A percentile compares a stretch with the other conserved stretches of the same genome.
phyloP scores from a whole-genome alignment of 2,797 vertebrate genomes.

The Anolis apletophallus region DNA sequence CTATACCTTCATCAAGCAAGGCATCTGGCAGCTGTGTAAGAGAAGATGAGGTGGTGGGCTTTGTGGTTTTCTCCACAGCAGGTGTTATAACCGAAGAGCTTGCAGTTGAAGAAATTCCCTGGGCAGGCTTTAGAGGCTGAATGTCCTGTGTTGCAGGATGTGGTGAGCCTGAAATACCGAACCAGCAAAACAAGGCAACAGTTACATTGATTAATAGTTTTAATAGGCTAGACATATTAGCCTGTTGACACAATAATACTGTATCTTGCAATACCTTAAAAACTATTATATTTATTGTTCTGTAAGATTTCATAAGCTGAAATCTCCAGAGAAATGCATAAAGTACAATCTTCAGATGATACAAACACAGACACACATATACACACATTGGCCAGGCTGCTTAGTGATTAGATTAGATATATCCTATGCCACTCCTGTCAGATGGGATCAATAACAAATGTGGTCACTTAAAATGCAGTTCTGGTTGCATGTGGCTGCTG shows the following conservation, averaged over 20 bases:
- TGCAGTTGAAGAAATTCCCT: slow-evolving; percentile 56
- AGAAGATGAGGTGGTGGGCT: slow-evolving; percentile 57
- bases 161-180: slow-evolving; percentile 64
- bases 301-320: background rate
- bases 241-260: background rate
- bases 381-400: background rate
- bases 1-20: slow-evolving; percentile 77
- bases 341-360: background rate
- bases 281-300: background rate
- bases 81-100: slow-evolving; percentile 55
- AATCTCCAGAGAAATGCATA: background rate
- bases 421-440: background rate
- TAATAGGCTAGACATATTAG: background rate
- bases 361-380: background rate
- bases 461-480: background rate
- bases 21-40: slow-evolving; percentile 58
- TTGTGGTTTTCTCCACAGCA: slow-evolving; percentile 58
- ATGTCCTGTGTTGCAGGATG: slow-evolving; percentile 65
- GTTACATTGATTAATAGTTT: background rate
- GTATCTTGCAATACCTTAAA: background rate
- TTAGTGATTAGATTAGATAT: background rate
- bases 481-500: background rate
- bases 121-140: slow-evolving; percentile 62
- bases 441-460: background rate
- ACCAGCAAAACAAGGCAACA: background rate